These are phyloP conservation scores for Exocentrus adspersus DNA, from an alignment of 2,888 invertebrate genomes.

Conservation along the genomic window DNA sequence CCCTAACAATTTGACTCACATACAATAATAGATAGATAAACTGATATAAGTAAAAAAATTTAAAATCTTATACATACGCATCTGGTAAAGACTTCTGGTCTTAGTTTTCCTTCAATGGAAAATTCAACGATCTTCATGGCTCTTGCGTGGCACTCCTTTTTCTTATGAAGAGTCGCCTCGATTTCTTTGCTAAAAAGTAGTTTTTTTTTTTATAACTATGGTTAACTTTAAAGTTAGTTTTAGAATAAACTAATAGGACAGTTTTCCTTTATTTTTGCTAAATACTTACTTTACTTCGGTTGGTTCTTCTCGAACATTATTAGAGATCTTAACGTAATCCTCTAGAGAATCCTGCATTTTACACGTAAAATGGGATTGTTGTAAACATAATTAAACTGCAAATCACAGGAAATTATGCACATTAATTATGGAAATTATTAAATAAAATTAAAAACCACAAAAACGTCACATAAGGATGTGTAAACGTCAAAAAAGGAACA, in stretches of 20 bases:
- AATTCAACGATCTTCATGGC: slow-evolving; percentile 79
- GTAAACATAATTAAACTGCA: not conserved
- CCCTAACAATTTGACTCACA: too few relatives aligned
- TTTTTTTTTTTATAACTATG: not conserved
- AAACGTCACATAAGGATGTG: too few relatives aligned
- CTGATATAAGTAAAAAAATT: too few relatives aligned
- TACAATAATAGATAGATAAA: too few relatives aligned
- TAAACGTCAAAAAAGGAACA: too few relatives aligned
- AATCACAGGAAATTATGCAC: not conserved
- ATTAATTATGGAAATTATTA: not conserved
- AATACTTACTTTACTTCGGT: slow-evolving; percentile 44
- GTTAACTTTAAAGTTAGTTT: too few relatives aligned
- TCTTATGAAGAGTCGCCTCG: slow-evolving; percentile 58
- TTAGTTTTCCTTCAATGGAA: slow-evolving; percentile 72
- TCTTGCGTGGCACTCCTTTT: slow-evolving; percentile 77
- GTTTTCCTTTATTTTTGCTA: too few relatives aligned
- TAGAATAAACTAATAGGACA: too few relatives aligned
- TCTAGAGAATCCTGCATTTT: slow-evolving; percentile 59
- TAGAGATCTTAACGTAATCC: slow-evolving; percentile 55
- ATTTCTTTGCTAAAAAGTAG: slow-evolving; percentile 48
- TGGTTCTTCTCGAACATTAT: slow-evolving; percentile 44
- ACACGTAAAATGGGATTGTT: not conserved
- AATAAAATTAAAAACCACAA: too few relatives aligned
- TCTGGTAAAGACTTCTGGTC: slow-evolving; percentile 66
- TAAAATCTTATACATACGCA: slow-evolving; percentile 58